Percentiles rank a stretch among this genome's conserved stretches.
Conservation (phyloP, 2,888 invertebrate genomes). For the Sylvicola fuscatus region DNA sequence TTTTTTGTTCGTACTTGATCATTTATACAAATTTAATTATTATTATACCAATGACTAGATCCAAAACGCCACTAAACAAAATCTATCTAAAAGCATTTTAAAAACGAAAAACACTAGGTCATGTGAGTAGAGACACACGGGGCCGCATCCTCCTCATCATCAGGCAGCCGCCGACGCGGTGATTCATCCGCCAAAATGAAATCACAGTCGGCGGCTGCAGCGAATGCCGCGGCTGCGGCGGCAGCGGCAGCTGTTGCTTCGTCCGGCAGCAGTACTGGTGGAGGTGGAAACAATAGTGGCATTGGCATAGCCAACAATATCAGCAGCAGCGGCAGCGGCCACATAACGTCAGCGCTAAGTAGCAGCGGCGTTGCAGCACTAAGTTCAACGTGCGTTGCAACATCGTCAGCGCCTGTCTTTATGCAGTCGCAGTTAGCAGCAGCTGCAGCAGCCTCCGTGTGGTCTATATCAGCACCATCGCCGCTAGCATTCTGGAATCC, state of each 20-base stretch:
- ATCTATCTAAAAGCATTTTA: neutral
- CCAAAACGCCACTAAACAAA: neutral
- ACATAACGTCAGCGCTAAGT: neutral
- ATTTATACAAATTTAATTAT: too few relatives aligned
- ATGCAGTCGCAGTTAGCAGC: slow-evolving; percentile 3
- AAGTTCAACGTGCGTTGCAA: slow-evolving; percentile 1
- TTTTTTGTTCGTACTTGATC: slow-evolving; percentile 2
- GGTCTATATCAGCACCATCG: neutral
- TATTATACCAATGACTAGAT: too few relatives aligned
- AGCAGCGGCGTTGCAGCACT: neutral
- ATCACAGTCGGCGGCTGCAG: slow-evolving; percentile 1
- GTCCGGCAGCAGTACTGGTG: neutral
- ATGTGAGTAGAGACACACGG: slow-evolving; percentile 24
- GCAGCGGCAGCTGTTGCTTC: neutral
- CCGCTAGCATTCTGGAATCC: slow-evolving; percentile 3
- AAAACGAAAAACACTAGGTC: slow-evolving; percentile 12
- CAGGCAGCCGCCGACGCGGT: slow-evolving; percentile 1
- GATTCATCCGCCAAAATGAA: neutral
- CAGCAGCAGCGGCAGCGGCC: neutral
- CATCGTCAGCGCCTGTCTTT: slow-evolving; percentile 2
- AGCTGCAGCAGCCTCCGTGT: neutral
- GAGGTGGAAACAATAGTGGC: neutral
- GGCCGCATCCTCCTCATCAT: slow-evolving; percentile 14
- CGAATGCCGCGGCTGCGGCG: neutral
- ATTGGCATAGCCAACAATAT: neutral